Conservation (phyloP, 2,888 invertebrate species). For the Salpingus planirostris region DNA sequence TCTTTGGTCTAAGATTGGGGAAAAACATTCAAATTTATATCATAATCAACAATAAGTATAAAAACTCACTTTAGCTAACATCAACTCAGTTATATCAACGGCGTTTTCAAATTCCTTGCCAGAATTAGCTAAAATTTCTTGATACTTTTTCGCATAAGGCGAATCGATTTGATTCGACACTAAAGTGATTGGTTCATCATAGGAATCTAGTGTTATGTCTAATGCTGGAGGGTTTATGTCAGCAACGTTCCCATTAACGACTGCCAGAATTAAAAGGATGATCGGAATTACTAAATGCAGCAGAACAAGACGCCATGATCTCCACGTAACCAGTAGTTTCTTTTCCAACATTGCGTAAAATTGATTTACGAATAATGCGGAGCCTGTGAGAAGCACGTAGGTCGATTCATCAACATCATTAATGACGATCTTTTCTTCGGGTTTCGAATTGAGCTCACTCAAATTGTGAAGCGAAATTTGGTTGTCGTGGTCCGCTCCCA, state of each 20-base stretch:
- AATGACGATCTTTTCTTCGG: no score
- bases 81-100: constrained; percentile 14
- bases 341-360: constrained; percentile 39
- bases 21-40: not conserved
- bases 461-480: no score
- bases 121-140: not conserved
- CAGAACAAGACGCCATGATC: constrained; percentile 57
- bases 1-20: constrained; percentile 26
- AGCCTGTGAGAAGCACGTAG: constrained; percentile 27
- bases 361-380: constrained; percentile 30
- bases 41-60: constrained; percentile 20
- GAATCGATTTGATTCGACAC: no score
- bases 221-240: constrained; percentile 47
- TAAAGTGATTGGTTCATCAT: constrained; percentile 34
- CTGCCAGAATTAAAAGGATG: constrained; percentile 51
- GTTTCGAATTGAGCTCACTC: no score
- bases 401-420: constrained; percentile 18
- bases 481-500: constrained; percentile 31
- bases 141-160: no score
- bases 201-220: constrained; percentile 46
- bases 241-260: constrained; percentile 48
- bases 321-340: constrained; percentile 39
- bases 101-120: constrained; percentile 1
- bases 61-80: constrained; percentile 18
- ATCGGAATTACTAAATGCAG: constrained; percentile 64